Evolutionary conservation across 2,113 vertebrate species (phyloP).

Genomic region (crab-eating macaque (Macaca fascicularis)): T2T-MFA8v1.1 NC_088378.1:94797501-94798000

Average conservation of each 20-base stretch:
- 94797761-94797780: background rate
- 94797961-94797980: background rate
- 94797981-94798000: background rate
- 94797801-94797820: background rate
- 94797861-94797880: background rate
- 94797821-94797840: background rate
- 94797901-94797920: background rate
- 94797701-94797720: background rate
- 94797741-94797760: background rate
- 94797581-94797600: background rate
- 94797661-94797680: background rate
- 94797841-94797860: background rate
- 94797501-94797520: background rate
- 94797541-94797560: background rate
- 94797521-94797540: constrained; percentile 15
- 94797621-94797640: too few relatives aligned
- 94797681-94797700: background rate
- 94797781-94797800: background rate
- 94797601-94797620: background rate
- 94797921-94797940: background rate
- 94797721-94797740: background rate
- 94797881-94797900: background rate
- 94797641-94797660: background rate
- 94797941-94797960: background rate
- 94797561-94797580: background rate